Conservation (phyloP, 2,113 vertebrate genomes). For the Montifringilla adamsi region DNA sequence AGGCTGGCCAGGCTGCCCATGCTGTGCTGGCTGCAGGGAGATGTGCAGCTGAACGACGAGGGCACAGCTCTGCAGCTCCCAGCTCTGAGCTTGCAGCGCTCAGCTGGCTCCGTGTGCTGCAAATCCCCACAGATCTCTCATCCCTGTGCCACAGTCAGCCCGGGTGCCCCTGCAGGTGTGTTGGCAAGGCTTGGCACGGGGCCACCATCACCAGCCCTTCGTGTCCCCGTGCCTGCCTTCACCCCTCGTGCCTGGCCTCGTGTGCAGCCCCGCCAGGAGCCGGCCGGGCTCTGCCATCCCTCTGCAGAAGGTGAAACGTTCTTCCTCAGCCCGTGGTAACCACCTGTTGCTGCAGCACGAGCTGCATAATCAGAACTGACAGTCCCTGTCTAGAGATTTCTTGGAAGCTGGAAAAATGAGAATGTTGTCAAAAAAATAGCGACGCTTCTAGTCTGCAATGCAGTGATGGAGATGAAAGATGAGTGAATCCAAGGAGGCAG, state of each 20-base stretch:
- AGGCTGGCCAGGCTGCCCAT: fast-evolving
- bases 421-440: not conserved
- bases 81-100: not conserved
- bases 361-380: not conserved
- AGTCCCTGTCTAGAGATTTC: not conserved
- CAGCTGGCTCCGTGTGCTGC: not conserved
- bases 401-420: slow-evolving; percentile 5
- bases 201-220: not conserved
- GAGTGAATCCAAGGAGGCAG: not conserved
- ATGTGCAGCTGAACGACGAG: not conserved
- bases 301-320: not conserved
- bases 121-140: too few relatives aligned
- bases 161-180: fast-evolving
- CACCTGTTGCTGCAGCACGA: not conserved
- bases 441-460: not conserved
- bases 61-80: fast-evolving
- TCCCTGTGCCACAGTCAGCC: fast-evolving
- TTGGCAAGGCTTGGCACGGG: not conserved
- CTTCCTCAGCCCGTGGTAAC: not conserved
- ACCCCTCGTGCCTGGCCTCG: not conserved
- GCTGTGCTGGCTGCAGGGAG: not conserved
- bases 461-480: slow-evolving; percentile 22
- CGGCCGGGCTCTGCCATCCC: not conserved
- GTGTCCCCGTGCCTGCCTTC: not conserved
- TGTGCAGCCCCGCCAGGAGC: not conserved